Evolutionary conservation across 2,797 vertebrate species (phyloP).

Genomic region (Centroberyx gerrardi): DNA sequence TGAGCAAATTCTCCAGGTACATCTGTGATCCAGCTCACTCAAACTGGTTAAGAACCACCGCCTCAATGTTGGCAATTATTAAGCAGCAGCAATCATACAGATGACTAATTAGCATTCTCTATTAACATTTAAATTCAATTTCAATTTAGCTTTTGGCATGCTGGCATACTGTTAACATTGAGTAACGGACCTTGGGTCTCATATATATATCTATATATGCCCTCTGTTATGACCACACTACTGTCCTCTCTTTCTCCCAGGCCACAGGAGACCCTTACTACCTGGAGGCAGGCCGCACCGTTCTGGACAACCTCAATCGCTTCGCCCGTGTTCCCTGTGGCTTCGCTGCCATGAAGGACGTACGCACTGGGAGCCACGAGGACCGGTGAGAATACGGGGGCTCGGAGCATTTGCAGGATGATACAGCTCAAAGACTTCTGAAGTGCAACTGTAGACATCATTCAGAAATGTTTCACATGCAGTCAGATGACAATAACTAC

Average conservation of each 20-base stretch:
- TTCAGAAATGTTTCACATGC: background rate
- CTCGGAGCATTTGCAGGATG: background rate
- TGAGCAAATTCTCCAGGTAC: slow-evolving; percentile 7
- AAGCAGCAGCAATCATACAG: slow-evolving; percentile 9
- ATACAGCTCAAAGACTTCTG: slow-evolving; percentile 4
- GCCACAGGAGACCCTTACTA: slow-evolving; percentile 98
- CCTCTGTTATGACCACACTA: slow-evolving; percentile 10
- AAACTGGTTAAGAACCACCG: background rate
- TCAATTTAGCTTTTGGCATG: slow-evolving; percentile 3
- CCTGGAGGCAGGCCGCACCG: slow-evolving; percentile 96
- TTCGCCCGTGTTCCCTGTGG: slow-evolving; percentile 98
- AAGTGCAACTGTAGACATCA: background rate
- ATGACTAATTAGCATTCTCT: slow-evolving; percentile 11
- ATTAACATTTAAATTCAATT: background rate
- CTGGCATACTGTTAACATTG: slow-evolving; percentile 11
- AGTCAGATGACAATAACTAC: background rate
- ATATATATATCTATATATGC: background rate
- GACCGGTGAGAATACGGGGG: slow-evolving; percentile 89
- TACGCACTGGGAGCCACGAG: slow-evolving; percentile 98
- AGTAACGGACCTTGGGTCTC: background rate
- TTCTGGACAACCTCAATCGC: slow-evolving; percentile 98
- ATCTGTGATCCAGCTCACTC: background rate
- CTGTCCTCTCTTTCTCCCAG: slow-evolving; percentile 71
- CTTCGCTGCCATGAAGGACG: slow-evolving; percentile 99
- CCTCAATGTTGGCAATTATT: slow-evolving; percentile 10